A percentile compares a stretch with the other conserved stretches of the same genome.
These are phyloP conservation scores for Talpa occidentalis DNA, from an alignment of 2,113 vertebrate species.

Conservation along the genomic window DNA sequence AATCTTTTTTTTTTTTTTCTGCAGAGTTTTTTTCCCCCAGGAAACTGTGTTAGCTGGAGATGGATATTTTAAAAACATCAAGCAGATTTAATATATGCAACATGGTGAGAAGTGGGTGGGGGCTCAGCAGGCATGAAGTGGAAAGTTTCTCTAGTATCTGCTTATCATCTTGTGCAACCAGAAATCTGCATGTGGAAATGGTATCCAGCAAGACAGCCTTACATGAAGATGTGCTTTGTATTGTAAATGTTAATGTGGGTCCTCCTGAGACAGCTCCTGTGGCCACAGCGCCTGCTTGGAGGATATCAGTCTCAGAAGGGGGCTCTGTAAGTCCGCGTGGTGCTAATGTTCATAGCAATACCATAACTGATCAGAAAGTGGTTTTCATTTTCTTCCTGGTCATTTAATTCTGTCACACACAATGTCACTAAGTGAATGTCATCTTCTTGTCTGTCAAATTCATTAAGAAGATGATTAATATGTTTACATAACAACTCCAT, in stretches of 20 bases:
- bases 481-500: background rate
- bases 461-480: constrained; percentile 88
- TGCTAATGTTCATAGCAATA: constrained; percentile 95
- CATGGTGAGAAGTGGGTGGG: constrained; percentile 88
- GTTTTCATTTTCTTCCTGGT: constrained; percentile 89
- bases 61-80: constrained; percentile 93
- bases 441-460: constrained; percentile 93
- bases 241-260: constrained; percentile 92
- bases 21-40: constrained; percentile 89
- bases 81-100: constrained; percentile 93
- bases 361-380: constrained; percentile 95
- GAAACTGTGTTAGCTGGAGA: constrained; percentile 88
- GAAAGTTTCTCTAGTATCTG: constrained; percentile 94
- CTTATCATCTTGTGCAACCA: constrained; percentile 94
- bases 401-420: constrained; percentile 97
- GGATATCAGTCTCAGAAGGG: constrained; percentile 89
- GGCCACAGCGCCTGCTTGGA: constrained; percentile 93
- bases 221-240: constrained; percentile 90
- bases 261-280: constrained; percentile 93
- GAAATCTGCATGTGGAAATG: constrained; percentile 92
- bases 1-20: constrained; percentile 87
- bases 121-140: constrained; percentile 97
- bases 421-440: constrained; percentile 95
- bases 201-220: constrained; percentile 93
- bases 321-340: constrained; percentile 92